These are phyloP conservation scores for Trachymyrmex septentrionalis DNA, from an alignment of 1,140 invertebrate species.

Conservation along the genomic window DNA sequence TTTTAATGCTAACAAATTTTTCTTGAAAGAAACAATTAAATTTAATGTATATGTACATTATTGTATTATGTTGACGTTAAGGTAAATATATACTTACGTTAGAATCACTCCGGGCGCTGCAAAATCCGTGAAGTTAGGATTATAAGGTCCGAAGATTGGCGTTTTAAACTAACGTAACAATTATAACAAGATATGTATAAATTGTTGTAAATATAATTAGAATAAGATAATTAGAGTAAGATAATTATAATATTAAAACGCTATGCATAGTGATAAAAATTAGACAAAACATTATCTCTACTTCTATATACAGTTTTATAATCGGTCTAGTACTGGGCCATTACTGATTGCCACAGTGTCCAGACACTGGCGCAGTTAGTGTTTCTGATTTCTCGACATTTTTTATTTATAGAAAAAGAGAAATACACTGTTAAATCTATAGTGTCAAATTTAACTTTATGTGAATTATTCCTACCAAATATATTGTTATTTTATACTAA, in stretches of 20 bases:
- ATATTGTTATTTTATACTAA: too few relatives aligned
- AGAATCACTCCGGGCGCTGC: slow-evolving; percentile 97
- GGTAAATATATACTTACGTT: slow-evolving; percentile 88
- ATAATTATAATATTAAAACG: slow-evolving; percentile 3
- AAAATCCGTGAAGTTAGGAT: slow-evolving; percentile 97
- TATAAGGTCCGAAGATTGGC: slow-evolving; percentile 94
- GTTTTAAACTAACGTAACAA: slow-evolving; percentile 88
- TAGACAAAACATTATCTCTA: neutral
- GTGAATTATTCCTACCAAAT: too few relatives aligned
- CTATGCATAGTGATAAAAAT: neutral
- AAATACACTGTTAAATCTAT: too few relatives aligned
- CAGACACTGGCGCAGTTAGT: too few relatives aligned
- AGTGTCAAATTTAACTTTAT: too few relatives aligned
- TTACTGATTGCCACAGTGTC: too few relatives aligned
- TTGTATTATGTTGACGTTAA: neutral
- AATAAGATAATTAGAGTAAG: too few relatives aligned
- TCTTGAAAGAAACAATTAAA: neutral
- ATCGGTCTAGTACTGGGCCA: too few relatives aligned
- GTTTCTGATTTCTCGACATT: too few relatives aligned
- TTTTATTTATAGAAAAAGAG: too few relatives aligned
- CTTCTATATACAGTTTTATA: too few relatives aligned
- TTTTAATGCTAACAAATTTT: neutral
- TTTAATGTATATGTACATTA: neutral
- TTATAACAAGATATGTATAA: slow-evolving; percentile 13
- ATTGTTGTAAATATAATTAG: slow-evolving; percentile 43